phyloP scores from a whole-genome alignment of 2,888 invertebrate genomes.

The Rhagonycha lutea region DNA sequence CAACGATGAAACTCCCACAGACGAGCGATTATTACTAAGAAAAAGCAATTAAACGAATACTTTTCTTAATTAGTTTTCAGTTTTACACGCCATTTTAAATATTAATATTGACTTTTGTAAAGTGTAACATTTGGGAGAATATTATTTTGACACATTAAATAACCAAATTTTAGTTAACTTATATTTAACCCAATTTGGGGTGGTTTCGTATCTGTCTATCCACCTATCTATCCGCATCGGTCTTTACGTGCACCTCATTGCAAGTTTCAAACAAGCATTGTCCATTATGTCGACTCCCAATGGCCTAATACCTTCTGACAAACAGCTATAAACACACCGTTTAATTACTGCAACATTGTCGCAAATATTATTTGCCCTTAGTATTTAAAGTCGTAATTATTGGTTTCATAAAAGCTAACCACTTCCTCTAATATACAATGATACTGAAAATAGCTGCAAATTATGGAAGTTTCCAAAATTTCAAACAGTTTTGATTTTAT shows the following conservation, averaged over 20 bases:
- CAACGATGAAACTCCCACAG: constrained; percentile 49
- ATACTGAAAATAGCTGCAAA: not conserved
- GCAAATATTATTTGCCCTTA: constrained; percentile 2
- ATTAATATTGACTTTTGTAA: constrained; percentile 44
- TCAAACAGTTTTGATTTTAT: not conserved
- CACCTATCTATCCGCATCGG: constrained; percentile 12
- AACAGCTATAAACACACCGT: constrained; percentile 22
- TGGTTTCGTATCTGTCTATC: not conserved
- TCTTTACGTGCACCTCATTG: constrained; percentile 28
- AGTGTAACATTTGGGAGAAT: constrained; percentile 30
- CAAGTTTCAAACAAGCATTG: constrained; percentile 35
- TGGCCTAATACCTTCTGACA: constrained; percentile 17
- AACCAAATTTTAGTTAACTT: not conserved
- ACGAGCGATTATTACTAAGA: constrained; percentile 48
- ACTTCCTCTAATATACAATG: not conserved
- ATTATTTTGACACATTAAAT: constrained; percentile 22
- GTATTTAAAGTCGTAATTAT: not conserved
- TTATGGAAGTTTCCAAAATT: not conserved
- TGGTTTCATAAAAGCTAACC: not conserved
- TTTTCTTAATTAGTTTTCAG: constrained; percentile 55
- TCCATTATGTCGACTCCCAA: constrained; percentile 33
- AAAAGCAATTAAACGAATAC: constrained; percentile 53
- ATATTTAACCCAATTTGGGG: not conserved
- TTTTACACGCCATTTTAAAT: constrained; percentile 50
- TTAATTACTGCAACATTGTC: constrained; percentile 24